Conservation (phyloP, 2,888 invertebrate species). For the Apamea monoglypha region DNA sequence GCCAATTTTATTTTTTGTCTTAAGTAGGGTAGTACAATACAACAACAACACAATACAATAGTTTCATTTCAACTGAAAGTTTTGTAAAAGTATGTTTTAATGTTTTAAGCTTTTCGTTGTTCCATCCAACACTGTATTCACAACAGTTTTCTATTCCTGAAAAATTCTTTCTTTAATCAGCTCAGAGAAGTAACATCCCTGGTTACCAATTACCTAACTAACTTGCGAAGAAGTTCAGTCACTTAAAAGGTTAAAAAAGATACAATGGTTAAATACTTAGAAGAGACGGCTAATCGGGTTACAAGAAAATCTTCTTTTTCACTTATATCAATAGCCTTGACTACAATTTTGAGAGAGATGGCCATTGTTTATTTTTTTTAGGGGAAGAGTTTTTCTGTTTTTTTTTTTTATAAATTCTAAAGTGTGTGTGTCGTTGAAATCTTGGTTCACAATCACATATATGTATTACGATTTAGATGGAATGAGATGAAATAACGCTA, state of each 20-base stretch:
- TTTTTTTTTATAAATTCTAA: neutral
- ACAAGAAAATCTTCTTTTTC: conserved; percentile 29
- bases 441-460: too few relatives aligned
- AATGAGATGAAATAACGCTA: neutral
- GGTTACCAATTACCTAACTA: conserved; percentile 44
- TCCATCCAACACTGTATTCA: neutral
- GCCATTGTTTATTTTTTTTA: neutral
- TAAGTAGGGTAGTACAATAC: too few relatives aligned
- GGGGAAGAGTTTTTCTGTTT: too few relatives aligned
- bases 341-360: neutral
- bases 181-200: conserved; percentile 16
- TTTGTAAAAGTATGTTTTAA: neutral
- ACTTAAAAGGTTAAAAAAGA: conserved; percentile 43
- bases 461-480: too few relatives aligned
- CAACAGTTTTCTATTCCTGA: neutral
- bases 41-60: too few relatives aligned
- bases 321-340: neutral
- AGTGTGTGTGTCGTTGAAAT: too few relatives aligned
- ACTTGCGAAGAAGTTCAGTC: conserved; percentile 46
- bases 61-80: neutral
- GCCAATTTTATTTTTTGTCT: neutral
- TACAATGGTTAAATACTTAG: conserved; percentile 33
- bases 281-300: conserved; percentile 38
- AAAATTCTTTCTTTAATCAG: conserved; percentile 6
- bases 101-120: neutral